Evolutionary conservation across 2,113 vertebrate genomes (phyloP).

Genomic region (Lycaon pictus): DNA sequence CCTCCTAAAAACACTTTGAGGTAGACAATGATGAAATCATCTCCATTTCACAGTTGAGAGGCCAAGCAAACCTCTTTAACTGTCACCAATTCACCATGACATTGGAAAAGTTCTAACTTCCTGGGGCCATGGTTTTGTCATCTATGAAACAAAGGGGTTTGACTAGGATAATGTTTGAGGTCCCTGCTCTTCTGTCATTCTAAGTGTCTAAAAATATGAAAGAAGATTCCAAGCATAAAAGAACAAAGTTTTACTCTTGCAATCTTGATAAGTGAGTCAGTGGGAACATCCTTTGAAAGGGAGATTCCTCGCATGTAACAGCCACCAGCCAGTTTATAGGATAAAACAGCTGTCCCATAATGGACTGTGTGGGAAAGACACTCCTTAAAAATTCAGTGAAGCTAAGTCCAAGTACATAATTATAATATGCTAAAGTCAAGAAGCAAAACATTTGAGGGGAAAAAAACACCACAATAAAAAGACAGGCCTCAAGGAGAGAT

Average conservation of each 20-base stretch:
- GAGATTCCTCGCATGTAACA: slow-evolving; percentile 34
- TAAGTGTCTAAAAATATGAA: slow-evolving; percentile 44
- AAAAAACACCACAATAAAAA: background rate
- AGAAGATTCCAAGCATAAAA: slow-evolving; percentile 8
- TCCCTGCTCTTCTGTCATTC: background rate
- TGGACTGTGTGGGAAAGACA: slow-evolving; percentile 19
- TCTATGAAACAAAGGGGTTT: background rate
- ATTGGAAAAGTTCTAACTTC: slow-evolving; percentile 19
- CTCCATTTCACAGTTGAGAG: slow-evolving; percentile 14
- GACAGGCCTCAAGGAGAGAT: background rate
- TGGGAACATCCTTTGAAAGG: slow-evolving; percentile 29
- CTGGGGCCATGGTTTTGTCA: background rate
- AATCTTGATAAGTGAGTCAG: slow-evolving; percentile 7
- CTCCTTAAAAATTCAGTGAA: slow-evolving; percentile 49
- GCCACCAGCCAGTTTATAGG: background rate
- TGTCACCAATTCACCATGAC: background rate
- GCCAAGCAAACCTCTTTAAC: background rate
- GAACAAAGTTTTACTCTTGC: slow-evolving; percentile 21
- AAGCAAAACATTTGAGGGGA: background rate
- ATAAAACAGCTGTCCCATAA: slow-evolving; percentile 54
- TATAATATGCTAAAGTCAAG: slow-evolving; percentile 41
- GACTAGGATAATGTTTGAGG: background rate
- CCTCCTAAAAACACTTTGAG: slow-evolving; percentile 54
- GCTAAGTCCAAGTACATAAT: background rate
- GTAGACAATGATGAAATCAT: background rate